phyloP scores from a whole-genome alignment of 2,888 invertebrate genomes.

The Smittia sp. region DNA sequence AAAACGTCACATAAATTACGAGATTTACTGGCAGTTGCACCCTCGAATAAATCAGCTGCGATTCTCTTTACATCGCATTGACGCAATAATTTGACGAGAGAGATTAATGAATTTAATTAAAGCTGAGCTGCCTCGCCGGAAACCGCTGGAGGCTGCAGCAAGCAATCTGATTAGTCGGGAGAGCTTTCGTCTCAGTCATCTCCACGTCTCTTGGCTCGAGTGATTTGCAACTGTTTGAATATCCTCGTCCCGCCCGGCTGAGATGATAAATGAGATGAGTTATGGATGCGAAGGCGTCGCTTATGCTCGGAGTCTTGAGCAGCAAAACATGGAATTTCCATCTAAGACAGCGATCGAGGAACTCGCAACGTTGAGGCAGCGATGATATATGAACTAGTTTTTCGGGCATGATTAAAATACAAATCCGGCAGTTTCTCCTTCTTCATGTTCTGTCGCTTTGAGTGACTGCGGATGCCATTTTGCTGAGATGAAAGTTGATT shows the following conservation, averaged over 20 bases:
- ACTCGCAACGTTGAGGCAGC: background rate
- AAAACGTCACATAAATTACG: slow-evolving; percentile 40
- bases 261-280: slow-evolving; percentile 38
- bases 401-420: slow-evolving; percentile 37
- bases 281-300: slow-evolving; percentile 39
- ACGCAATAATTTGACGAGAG: background rate
- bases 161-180: no score
- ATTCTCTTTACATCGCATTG: background rate
- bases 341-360: slow-evolving; percentile 30
- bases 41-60: slow-evolving; percentile 18
- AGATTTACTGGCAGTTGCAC: slow-evolving; percentile 33
- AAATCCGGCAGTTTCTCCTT: slow-evolving; percentile 23
- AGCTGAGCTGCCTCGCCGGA: background rate
- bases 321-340: slow-evolving; percentile 22
- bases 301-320: slow-evolving; percentile 14
- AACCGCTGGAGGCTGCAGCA: no score
- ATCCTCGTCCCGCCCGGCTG: background rate
- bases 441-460: background rate
- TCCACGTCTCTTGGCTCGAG: background rate
- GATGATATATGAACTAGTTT: slow-evolving; percentile 39
- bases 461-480: background rate
- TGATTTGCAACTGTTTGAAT: slow-evolving; percentile 15
- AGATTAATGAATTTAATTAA: slow-evolving; percentile 36
- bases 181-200: background rate
- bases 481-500: background rate